phyloP scores from a whole-genome alignment of 2,797 vertebrate genomes.

The Urophycis tenuis region DNA sequence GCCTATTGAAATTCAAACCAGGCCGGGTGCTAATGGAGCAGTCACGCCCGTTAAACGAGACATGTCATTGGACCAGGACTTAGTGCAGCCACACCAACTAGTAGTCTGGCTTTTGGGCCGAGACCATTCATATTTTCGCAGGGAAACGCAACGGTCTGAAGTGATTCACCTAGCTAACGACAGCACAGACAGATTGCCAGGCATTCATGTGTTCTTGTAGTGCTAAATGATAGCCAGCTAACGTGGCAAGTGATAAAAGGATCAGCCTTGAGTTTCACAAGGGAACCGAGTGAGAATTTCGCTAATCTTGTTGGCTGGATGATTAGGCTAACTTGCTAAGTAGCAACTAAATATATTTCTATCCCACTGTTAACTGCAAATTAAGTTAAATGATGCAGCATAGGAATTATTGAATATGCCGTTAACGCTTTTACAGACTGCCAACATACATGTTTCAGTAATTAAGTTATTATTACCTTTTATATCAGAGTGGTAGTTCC shows the following conservation, averaged over 20 bases:
- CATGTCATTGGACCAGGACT: slow-evolving; percentile 12
- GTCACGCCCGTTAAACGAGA: slow-evolving; percentile 28
- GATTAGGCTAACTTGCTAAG: slow-evolving; percentile 9
- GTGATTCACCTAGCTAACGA: neutral
- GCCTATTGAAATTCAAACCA: slow-evolving; percentile 25
- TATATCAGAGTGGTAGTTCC: slow-evolving; percentile 55
- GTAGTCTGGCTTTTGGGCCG: neutral
- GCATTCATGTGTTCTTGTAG: slow-evolving; percentile 10
- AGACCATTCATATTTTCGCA: slow-evolving; percentile 34
- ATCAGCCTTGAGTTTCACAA: slow-evolving; percentile 22
- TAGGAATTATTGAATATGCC: neutral
- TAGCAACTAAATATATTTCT: neutral
- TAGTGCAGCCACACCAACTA: neutral
- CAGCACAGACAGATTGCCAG: neutral
- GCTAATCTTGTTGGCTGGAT: slow-evolving; percentile 26
- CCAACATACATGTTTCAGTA: slow-evolving; percentile 5
- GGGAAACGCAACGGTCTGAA: neutral
- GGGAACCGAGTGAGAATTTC: neutral
- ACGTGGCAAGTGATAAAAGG: slow-evolving; percentile 29
- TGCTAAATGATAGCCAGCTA: slow-evolving; percentile 30
- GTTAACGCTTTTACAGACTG: neutral
- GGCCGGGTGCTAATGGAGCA: slow-evolving; percentile 20
- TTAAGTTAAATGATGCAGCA: neutral
- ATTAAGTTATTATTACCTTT: slow-evolving; percentile 57
- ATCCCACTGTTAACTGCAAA: neutral